phyloP scores from a whole-genome alignment of 2,888 invertebrate genomes.

The Oscheius sp. region DNA sequence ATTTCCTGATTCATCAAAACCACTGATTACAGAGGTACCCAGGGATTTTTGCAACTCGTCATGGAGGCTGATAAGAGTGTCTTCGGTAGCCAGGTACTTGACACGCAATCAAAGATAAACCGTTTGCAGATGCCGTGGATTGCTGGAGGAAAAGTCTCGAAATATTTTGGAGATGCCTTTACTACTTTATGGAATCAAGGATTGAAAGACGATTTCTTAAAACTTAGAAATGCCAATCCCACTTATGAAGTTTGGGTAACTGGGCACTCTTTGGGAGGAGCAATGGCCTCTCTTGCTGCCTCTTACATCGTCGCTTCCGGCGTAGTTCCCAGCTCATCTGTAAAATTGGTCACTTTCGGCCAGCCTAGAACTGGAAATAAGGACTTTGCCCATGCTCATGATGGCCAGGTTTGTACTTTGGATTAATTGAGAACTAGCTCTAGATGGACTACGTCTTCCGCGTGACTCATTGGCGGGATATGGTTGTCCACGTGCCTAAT shows the following conservation, averaged over 20 bases:
- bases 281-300: constrained; percentile 61
- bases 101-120: too few species aligned
- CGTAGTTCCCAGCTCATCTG: constrained; percentile 36
- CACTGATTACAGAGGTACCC: constrained; percentile 53
- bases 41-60: constrained; percentile 56
- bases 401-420: constrained; percentile 24
- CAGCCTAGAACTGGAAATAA: constrained; percentile 65
- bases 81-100: constrained; percentile 37
- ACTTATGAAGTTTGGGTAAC: constrained; percentile 62
- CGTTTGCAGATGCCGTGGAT: constrained; percentile 19
- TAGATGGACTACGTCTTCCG: constrained; percentile 3
- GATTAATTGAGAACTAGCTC: too few species aligned
- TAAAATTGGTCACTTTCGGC: constrained; percentile 63
- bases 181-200: constrained; percentile 59
- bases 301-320: constrained; percentile 47
- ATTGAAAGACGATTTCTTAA: constrained; percentile 57
- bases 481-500: constrained; percentile 63
- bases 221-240: constrained; percentile 52
- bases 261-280: constrained; percentile 61
- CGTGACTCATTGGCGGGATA: constrained; percentile 50
- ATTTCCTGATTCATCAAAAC: background rate
- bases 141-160: constrained; percentile 46
- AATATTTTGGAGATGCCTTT: constrained; percentile 67
- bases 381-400: constrained; percentile 53
- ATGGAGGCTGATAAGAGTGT: constrained; percentile 57